Evolutionary conservation across 2,113 vertebrate genomes (phyloP).

Genomic region (Oncorhynchus nerka): DNA sequence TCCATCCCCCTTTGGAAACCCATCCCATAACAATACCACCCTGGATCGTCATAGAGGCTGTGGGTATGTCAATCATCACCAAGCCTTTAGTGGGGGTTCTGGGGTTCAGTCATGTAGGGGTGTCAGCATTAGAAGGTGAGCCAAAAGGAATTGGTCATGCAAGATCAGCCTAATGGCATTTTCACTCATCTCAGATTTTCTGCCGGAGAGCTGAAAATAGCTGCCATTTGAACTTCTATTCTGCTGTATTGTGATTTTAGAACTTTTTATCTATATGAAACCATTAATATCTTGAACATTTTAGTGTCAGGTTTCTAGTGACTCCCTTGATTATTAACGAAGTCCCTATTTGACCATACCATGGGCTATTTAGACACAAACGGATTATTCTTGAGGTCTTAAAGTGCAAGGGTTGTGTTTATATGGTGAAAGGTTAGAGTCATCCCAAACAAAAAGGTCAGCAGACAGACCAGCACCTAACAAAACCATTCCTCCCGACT

Average conservation of each 20-base stretch:
- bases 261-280: neutral
- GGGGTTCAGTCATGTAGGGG: neutral
- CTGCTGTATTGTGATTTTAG: neutral
- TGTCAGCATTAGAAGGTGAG: neutral
- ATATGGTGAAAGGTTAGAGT: neutral
- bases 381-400: too few species aligned
- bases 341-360: neutral
- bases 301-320: too few species aligned
- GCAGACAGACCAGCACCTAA: neutral
- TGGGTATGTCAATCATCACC: conserved; percentile 21
- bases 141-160: neutral
- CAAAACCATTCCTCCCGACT: neutral
- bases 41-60: conserved; percentile 3
- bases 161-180: neutral
- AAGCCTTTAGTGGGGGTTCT: neutral
- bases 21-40: neutral
- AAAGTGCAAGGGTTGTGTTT: neutral
- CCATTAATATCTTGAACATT: neutral
- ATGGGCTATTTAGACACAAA: neutral
- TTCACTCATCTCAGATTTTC: neutral
- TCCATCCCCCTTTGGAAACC: neutral
- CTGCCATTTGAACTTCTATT: neutral
- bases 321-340: neutral
- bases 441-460: neutral
- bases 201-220: neutral